Evolutionary conservation across 2,113 vertebrate species (phyloP).

Genomic region (Barbus barbus): DNA sequence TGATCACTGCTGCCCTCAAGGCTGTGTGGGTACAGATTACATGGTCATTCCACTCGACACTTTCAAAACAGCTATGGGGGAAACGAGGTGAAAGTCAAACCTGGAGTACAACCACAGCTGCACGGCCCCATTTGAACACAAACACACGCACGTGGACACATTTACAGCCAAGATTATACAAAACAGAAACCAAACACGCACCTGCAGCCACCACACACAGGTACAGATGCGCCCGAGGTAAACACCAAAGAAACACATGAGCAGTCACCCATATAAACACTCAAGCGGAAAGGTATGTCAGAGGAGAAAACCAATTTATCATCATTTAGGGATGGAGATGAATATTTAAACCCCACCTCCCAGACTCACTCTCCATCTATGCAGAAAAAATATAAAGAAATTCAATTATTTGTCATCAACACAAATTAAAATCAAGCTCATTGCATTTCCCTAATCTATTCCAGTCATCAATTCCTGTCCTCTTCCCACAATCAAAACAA

Average conservation of each 20-base stretch:
- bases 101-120: slow-evolving; percentile 43
- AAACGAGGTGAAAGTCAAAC: slow-evolving; percentile 77
- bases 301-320: slow-evolving; percentile 76
- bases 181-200: slow-evolving; percentile 56
- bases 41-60: slow-evolving; percentile 80
- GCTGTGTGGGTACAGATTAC: slow-evolving; percentile 90
- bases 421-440: not conserved
- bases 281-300: slow-evolving; percentile 58
- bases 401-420: not conserved
- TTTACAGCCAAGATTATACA: slow-evolving; percentile 57
- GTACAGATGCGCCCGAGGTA: not conserved
- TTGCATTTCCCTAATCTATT: not conserved
- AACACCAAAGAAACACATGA: not conserved
- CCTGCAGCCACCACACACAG: slow-evolving; percentile 36
- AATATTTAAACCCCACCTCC: not conserved
- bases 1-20: slow-evolving; percentile 74
- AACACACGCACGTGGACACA: slow-evolving; percentile 44
- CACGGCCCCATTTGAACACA: slow-evolving; percentile 22
- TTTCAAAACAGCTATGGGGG: slow-evolving; percentile 72
- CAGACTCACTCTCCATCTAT: not conserved
- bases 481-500: not conserved
- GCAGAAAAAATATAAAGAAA: not conserved
- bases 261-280: slow-evolving; percentile 61
- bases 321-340: slow-evolving; percentile 63
- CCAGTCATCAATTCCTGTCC: not conserved